These are phyloP conservation scores for Drosophila subsilvestris DNA, from an alignment of 2,888 invertebrate genomes.

Conservation along the genomic window DNA sequence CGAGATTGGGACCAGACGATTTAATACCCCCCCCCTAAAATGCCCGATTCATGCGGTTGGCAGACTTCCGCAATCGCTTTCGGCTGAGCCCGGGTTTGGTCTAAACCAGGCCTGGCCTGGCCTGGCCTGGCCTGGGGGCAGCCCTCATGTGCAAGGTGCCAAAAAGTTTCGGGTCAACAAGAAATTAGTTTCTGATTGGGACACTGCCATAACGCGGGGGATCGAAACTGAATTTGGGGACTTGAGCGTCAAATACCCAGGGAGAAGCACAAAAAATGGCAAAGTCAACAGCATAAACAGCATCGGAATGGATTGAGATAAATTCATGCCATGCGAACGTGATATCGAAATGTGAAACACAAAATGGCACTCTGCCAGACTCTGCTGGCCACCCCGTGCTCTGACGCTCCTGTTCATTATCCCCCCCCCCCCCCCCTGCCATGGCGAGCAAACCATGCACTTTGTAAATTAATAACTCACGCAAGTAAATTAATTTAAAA, in stretches of 20 bases:
- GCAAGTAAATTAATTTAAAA: slow-evolving; percentile 80
- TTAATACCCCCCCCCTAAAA: slow-evolving; percentile 58
- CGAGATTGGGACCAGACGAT: slow-evolving; percentile 74
- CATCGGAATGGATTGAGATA: slow-evolving; percentile 15
- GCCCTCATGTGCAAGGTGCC: slow-evolving; percentile 43
- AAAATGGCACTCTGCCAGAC: slow-evolving; percentile 34
- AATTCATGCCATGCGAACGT: background rate
- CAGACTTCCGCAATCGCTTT: slow-evolving; percentile 40
- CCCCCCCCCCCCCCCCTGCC: slow-evolving; percentile 36
- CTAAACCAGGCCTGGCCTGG: background rate
- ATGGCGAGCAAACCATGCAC: slow-evolving; percentile 54
- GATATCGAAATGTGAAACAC: slow-evolving; percentile 19
- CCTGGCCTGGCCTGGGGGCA: background rate
- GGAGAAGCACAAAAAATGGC: background rate
- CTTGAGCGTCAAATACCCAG: background rate
- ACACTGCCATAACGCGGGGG: slow-evolving; percentile 9
- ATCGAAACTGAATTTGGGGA: slow-evolving; percentile 30
- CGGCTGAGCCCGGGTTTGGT: background rate
- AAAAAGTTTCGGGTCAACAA: slow-evolving; percentile 47
- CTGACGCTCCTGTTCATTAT: slow-evolving; percentile 23
- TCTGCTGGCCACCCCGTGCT: background rate
- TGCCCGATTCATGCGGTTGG: slow-evolving; percentile 57
- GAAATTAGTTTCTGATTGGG: slow-evolving; percentile 66
- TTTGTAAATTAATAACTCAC: slow-evolving; percentile 78
- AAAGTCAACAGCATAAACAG: background rate